These are phyloP conservation scores for Plebejus anna DNA, from an alignment of 2,888 invertebrate species.

Conservation along the genomic window DNA sequence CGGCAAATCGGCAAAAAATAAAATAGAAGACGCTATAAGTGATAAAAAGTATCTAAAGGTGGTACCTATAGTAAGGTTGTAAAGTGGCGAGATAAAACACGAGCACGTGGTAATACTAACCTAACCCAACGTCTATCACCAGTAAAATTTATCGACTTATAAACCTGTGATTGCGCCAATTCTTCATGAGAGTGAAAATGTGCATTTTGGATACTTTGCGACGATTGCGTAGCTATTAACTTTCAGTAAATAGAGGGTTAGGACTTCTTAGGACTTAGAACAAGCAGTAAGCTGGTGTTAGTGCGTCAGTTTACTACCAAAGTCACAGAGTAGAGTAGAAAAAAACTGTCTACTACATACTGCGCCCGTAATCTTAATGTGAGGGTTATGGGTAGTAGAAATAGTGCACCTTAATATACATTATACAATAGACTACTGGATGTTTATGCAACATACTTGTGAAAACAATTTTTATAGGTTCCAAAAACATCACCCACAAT, in stretches of 20 bases:
- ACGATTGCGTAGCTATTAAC: neutral
- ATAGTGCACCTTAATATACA: neutral
- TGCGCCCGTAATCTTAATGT: too few species aligned
- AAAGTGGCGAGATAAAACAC: conserved; percentile 13
- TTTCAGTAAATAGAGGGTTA: too few species aligned
- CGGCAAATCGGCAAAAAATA: conserved; percentile 2
- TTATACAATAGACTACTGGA: neutral
- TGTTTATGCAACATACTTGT: neutral
- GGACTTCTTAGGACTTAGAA: too few species aligned
- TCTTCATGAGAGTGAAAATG: neutral
- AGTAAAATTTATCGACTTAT: conserved; percentile 14
- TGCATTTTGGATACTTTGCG: neutral
- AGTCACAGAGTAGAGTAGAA: too few species aligned
- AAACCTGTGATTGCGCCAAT: conserved; percentile 16
- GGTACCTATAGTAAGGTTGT: neutral
- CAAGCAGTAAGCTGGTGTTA: too few species aligned
- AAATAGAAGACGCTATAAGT: conserved; percentile 7
- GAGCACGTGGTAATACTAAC: conserved; percentile 17
- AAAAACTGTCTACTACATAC: too few species aligned
- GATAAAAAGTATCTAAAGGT: conserved; percentile 18
- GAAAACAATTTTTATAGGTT: neutral
- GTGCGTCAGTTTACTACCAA: too few species aligned
- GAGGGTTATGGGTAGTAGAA: too few species aligned
- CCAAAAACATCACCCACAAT: neutral
- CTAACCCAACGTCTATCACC: conserved; percentile 15